Base-by-base conservation (phyloP, 2,888 invertebrate genomes). In the Thereva nobilitata region DNA sequence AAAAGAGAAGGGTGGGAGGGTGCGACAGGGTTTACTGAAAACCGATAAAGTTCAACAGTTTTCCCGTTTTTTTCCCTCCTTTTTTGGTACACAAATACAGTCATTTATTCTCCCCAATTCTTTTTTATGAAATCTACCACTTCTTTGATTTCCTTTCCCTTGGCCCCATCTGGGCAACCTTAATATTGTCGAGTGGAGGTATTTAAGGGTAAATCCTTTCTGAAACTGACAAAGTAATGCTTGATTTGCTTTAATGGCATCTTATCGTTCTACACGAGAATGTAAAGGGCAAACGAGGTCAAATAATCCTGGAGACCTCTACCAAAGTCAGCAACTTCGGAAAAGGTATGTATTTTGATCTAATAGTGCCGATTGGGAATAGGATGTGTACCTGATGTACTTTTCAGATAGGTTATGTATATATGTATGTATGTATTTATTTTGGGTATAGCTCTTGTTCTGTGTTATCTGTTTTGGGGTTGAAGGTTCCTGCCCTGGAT, bases 221-320 rank as follows among this genome's bases (percentile, higher is more conserved):
- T 68, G 65, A 68, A 68, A 59, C 68, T 68, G 68, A 68, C 68
- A 65, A 68, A 68, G 68, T 68, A 68, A 68, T 68, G 68, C 68
- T 68, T 68, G 68, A 68, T 68, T 68, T 65, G 68, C 65, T 68
- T 65, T 68, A 68, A 68, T 68, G 61, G 68, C 59, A 63, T 68
- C 65, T 68, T 68, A 65, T 68, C 68, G 44, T 44, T 65, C 64
- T 57, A 44, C 34, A 45, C 7, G 57, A 34, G 57, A 34, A 42
- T 42, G 44, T 44, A 10, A 44, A 57, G 57, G 57, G 57, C 57
- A 57, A 44, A 45, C 45, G 57, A 35, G 57, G 57, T 57, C 57
- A 57, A 45, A 57, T 10, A 57, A 57, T 44, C 57, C 44, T 45
- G 23, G 35, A 57, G 45, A 57, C 57, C 45, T 53, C 45, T 57